phyloP scores from a whole-genome alignment of 2,113 vertebrate genomes.

The Xyrauchen texanus region DNA sequence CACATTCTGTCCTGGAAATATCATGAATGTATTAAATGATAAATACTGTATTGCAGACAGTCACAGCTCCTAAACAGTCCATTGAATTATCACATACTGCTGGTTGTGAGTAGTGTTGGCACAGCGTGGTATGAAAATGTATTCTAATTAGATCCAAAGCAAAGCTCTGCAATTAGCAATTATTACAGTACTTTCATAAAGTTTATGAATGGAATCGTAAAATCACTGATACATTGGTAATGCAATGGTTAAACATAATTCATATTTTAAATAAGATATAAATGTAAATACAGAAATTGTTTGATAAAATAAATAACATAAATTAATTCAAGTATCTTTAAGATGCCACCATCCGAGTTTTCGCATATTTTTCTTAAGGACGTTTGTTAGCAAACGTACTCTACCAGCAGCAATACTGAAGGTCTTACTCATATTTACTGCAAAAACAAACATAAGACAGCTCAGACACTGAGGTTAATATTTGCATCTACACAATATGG shows the following conservation, averaged over 20 bases:
- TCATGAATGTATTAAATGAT: constrained; percentile 48
- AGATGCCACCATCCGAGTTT: constrained; percentile 58
- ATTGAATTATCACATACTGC: constrained; percentile 46
- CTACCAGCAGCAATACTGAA: constrained; percentile 50
- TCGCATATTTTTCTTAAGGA: constrained; percentile 30
- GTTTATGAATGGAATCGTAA: not conserved
- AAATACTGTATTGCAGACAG: constrained; percentile 51
- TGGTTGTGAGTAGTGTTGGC: constrained; percentile 66
- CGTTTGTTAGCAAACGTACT: constrained; percentile 58
- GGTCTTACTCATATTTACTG: constrained; percentile 40
- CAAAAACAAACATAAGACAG: constrained; percentile 62
- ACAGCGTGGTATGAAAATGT: constrained; percentile 55
- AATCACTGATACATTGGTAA: not conserved
- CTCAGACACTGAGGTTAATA: constrained; percentile 57
- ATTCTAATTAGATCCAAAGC: constrained; percentile 25
- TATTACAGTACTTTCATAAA: constrained; percentile 26
- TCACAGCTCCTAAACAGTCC: constrained; percentile 52
- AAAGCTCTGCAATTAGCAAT: constrained; percentile 36
- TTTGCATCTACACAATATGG: constrained; percentile 41
- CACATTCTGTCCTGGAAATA: constrained; percentile 28
- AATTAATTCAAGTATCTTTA: constrained; percentile 78
- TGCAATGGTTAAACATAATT: constrained; percentile 24
- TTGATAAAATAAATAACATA: constrained; percentile 58
- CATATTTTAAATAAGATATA: constrained; percentile 34
- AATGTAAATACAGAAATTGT: constrained; percentile 49